A percentile compares a stretch with the other conserved stretches of the same genome.
phyloP scores from a whole-genome alignment of 2,797 vertebrate genomes.

The Catharus ustulatus region DNA sequence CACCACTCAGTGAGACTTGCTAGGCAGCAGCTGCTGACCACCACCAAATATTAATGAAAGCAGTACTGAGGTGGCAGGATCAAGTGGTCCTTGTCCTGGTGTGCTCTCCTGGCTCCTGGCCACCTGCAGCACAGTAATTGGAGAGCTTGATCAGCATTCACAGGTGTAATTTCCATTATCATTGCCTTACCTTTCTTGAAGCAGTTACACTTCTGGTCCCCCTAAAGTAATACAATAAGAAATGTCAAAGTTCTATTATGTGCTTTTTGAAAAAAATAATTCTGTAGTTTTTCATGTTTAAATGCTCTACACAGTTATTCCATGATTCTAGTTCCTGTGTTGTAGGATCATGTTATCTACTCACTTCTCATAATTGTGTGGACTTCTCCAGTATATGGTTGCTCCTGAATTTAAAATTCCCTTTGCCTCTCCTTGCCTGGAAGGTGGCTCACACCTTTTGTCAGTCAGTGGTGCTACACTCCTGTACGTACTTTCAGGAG shows the following conservation, averaged over 20 bases:
- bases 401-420: not conserved
- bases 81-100: not conserved
- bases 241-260: not conserved
- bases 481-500: fast-evolving
- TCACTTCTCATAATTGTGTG: not conserved
- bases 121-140: not conserved
- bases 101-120: not conserved
- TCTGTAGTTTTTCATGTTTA: not conserved
- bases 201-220: not conserved
- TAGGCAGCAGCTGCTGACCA: not conserved
- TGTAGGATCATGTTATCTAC: not conserved
- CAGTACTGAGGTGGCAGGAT: not conserved
- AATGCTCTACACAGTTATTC: not conserved
- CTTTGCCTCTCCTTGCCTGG: not conserved
- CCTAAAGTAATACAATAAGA: not conserved
- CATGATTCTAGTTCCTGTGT: not conserved
- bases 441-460: not conserved
- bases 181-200: not conserved
- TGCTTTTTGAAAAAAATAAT: not conserved
- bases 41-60: not conserved
- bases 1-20: not conserved
- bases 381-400: not conserved
- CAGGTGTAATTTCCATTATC: not conserved
- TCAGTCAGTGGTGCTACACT: not conserved
- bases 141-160: not conserved